phyloP scores from a whole-genome alignment of 2,888 invertebrate genomes.

The Drosophila atripex region DNA sequence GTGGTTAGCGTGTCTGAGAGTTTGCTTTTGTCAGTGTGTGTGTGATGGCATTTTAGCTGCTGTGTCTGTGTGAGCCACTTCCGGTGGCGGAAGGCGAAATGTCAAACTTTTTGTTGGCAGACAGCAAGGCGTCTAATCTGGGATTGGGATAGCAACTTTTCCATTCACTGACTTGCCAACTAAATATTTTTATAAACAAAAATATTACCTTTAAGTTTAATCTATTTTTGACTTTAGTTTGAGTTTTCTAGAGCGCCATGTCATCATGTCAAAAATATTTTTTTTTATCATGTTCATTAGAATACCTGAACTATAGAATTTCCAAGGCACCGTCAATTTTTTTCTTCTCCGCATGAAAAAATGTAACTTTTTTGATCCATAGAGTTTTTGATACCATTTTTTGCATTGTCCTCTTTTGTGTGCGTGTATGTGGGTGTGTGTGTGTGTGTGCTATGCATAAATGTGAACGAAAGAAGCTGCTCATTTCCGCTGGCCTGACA shows the following conservation, averaged over 20 bases:
- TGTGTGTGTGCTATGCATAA: constrained; percentile 20
- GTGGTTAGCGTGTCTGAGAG: constrained; percentile 10
- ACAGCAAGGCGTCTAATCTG: constrained; percentile 69
- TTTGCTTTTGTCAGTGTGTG: constrained; percentile 7
- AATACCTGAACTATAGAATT: too few species aligned
- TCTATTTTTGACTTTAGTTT: background rate
- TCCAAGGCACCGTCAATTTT: too few species aligned
- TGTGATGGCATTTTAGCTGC: constrained; percentile 18
- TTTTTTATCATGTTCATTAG: too few species aligned
- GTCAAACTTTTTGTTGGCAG: constrained; percentile 68
- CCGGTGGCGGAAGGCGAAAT: constrained; percentile 43
- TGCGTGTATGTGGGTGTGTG: constrained; percentile 15
- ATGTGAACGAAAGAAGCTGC: constrained; percentile 42
- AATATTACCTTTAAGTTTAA: background rate
- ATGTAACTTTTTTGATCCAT: background rate
- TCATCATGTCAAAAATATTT: too few species aligned
- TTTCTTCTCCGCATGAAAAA: too few species aligned
- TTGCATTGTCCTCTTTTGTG: constrained; percentile 17
- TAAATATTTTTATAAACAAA: background rate
- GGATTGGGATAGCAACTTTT: constrained; percentile 18
- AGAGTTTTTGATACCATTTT: constrained; percentile 47
- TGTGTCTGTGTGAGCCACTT: constrained; percentile 44
- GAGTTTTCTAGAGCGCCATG: too few species aligned
- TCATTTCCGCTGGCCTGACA: constrained; percentile 64
- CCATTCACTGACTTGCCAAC: constrained; percentile 2